A percentile compares a stretch with the other conserved stretches of the same genome.
These are phyloP conservation scores for Drosophila nebulosa DNA, from an alignment of 1,140 invertebrate species.

Conservation along the genomic window DNA sequence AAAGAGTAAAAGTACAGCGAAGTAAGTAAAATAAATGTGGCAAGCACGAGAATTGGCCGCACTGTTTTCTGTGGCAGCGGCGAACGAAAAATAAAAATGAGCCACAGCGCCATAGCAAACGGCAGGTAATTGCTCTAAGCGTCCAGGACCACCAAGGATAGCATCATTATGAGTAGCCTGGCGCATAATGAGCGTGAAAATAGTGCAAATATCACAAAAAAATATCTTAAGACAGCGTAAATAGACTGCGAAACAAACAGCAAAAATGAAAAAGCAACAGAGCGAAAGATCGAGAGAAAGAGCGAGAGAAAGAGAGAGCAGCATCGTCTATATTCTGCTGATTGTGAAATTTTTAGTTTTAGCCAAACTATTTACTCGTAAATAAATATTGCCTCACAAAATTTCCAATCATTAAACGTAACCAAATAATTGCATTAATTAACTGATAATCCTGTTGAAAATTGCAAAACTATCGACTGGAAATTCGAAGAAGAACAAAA, in stretches of 20 bases:
- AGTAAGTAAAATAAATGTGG: slow-evolving; percentile 66
- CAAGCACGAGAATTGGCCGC: slow-evolving; percentile 31
- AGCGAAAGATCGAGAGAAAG: background rate
- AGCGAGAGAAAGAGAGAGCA: background rate
- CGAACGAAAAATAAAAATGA: slow-evolving; percentile 49
- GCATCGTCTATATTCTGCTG: background rate
- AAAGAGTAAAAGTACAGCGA: background rate
- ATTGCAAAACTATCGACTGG: no score
- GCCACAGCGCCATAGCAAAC: slow-evolving; percentile 24
- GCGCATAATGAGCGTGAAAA: slow-evolving; percentile 77
- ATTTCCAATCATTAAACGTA: background rate
- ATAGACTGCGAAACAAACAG: slow-evolving; percentile 26
- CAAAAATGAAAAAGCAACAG: no score
- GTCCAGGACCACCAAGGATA: slow-evolving; percentile 26
- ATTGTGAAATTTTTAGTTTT: background rate
- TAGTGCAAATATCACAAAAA: slow-evolving; percentile 70
- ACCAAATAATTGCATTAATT: no score
- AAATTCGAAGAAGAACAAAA: no score
- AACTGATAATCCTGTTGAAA: no score
- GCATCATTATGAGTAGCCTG: slow-evolving; percentile 38
- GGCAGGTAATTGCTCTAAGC: slow-evolving; percentile 69
- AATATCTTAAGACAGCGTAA: slow-evolving; percentile 17
- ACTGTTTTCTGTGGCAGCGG: background rate
- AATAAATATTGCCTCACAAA: background rate
- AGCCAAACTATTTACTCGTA: background rate